phyloP scores from a whole-genome alignment of 2,888 invertebrate species.

The Nebria salina region DNA sequence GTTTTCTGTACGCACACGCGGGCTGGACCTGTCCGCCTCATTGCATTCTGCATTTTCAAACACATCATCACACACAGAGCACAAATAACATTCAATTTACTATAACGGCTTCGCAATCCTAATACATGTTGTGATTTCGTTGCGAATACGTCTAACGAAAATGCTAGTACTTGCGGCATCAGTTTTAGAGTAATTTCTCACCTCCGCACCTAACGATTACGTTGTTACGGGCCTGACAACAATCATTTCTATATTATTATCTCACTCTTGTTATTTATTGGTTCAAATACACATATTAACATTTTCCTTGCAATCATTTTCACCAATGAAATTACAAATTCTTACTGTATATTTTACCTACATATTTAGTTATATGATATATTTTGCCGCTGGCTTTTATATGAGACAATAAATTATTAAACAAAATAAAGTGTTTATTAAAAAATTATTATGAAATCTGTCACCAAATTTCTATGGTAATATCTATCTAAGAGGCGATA shows the following conservation, averaged over 20 bases:
- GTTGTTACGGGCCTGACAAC: not conserved
- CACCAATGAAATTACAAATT: too few species aligned
- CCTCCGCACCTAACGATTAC: not conserved
- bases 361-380: too few species aligned
- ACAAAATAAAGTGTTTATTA: too few species aligned
- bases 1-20: not conserved
- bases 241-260: not conserved
- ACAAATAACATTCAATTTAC: not conserved
- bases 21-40: not conserved
- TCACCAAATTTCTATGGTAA: too few species aligned
- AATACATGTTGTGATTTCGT: not conserved
- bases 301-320: not conserved
- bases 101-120: not conserved
- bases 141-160: not conserved
- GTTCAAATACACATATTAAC: not conserved
- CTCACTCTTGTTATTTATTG: not conserved
- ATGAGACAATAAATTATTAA: too few species aligned
- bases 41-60: not conserved
- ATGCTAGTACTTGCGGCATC: not conserved
- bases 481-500: too few species aligned
- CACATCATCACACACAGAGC: not conserved
- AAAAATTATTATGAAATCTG: too few species aligned
- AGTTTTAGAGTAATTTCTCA: not conserved
- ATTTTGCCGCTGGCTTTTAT: too few species aligned
- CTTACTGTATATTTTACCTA: too few species aligned